Percentiles rank a stretch among this genome's conserved stretches.
Evolutionary conservation across 2,113 vertebrate genomes (phyloP).

Genomic region (Phrynosoma platyrhinos): DNA sequence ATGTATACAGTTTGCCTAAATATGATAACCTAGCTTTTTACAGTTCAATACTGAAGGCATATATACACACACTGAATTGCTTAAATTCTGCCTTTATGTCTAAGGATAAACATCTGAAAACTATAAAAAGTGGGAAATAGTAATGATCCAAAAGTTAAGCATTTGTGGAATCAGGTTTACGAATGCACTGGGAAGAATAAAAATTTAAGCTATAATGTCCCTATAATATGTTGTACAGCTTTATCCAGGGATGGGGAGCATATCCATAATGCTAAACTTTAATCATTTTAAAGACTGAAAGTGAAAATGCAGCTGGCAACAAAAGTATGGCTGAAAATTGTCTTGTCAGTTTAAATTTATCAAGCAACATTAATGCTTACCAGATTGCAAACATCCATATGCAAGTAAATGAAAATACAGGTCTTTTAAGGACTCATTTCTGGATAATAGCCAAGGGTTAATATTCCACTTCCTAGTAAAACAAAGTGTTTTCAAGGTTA

Average conservation of each 20-base stretch:
- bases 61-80: not conserved
- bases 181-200: not conserved
- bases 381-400: not conserved
- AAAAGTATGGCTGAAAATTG: not conserved
- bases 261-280: not conserved
- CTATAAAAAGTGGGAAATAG: not conserved
- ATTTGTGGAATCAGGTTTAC: not conserved
- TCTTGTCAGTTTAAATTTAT: not conserved
- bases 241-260: not conserved
- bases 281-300: not conserved
- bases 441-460: constrained; percentile 28
- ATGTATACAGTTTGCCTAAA: too few species aligned
- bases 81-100: not conserved
- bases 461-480: constrained; percentile 37
- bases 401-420: constrained; percentile 30
- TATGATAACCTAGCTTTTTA: too few species aligned
- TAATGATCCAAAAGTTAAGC: not conserved
- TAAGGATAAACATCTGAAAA: not conserved
- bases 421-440: constrained; percentile 3
- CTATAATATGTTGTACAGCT: not conserved
- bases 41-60: not conserved
- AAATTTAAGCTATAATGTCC: not conserved
- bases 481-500: constrained; percentile 32
- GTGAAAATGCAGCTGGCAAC: not conserved
- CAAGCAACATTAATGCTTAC: not conserved